These are phyloP conservation scores for Ariopsis seemanni DNA, from an alignment of 2,113 vertebrate genomes.

Conservation along the genomic window DNA sequence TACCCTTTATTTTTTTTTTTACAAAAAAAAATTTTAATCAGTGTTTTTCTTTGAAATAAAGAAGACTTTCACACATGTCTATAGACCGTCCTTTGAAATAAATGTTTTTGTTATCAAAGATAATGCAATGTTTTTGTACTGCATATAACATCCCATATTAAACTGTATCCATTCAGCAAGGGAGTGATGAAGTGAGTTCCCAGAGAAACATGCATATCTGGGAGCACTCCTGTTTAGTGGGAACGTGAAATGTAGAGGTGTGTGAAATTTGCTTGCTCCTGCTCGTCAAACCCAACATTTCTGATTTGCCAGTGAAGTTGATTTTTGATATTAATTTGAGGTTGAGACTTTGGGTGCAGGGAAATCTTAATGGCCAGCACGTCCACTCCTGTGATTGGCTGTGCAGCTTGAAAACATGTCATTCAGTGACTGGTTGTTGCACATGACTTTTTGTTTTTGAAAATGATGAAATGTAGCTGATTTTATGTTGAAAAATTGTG, in stretches of 20 bases:
- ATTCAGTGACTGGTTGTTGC: neutral
- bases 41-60: constrained; percentile 7
- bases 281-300: neutral
- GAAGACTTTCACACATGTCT: neutral
- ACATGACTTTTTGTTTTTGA: neutral
- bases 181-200: neutral
- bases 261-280: neutral
- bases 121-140: neutral
- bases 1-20: neutral
- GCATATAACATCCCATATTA: no score
- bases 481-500: neutral
- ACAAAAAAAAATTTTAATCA: neutral
- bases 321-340: neutral
- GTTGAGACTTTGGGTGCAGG: neutral
- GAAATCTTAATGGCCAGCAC: neutral
- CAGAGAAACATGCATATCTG: neutral
- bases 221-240: neutral
- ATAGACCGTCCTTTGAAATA: neutral
- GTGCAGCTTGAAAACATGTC: neutral
- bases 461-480: neutral
- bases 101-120: neutral
- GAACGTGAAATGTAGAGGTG: neutral
- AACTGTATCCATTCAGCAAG: neutral
- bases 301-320: neutral
- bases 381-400: neutral